phyloP scores from a whole-genome alignment of 1,140 invertebrate species.

The Drosophila tsacasi region DNA sequence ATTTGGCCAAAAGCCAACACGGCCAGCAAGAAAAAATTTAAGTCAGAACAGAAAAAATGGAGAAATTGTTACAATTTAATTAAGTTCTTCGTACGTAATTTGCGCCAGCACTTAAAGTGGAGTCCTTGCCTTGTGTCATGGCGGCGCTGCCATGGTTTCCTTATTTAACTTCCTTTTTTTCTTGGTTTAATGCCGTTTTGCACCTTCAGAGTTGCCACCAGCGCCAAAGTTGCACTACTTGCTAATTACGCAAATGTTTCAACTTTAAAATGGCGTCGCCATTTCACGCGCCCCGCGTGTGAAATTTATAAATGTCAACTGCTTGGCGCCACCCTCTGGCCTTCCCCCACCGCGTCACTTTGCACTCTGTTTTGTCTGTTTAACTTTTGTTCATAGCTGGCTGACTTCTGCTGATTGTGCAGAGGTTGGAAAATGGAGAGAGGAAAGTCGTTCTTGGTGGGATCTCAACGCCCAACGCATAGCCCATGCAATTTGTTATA shows the following conservation, averaged over 20 bases:
- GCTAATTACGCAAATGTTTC: slow-evolving; percentile 80
- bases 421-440: slow-evolving; percentile 37
- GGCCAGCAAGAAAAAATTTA: slow-evolving; percentile 31
- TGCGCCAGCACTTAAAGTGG: slow-evolving; percentile 61
- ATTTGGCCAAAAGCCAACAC: slow-evolving; percentile 73
- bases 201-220: slow-evolving; percentile 38
- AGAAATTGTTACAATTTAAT: slow-evolving; percentile 73
- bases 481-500: slow-evolving; percentile 60
- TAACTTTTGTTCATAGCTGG: slow-evolving; percentile 78
- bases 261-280: slow-evolving; percentile 70
- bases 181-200: slow-evolving; percentile 22
- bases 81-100: slow-evolving; percentile 69
- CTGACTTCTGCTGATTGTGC: slow-evolving; percentile 74
- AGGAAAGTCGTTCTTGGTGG: slow-evolving; percentile 18
- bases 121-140: slow-evolving; percentile 13
- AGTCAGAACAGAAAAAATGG: slow-evolving; percentile 9
- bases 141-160: neutral
- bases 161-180: neutral
- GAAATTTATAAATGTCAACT: slow-evolving; percentile 69
- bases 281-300: slow-evolving; percentile 62
- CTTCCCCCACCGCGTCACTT: slow-evolving; percentile 23
- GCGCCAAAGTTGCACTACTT: slow-evolving; percentile 24
- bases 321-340: slow-evolving; percentile 4
- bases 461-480: slow-evolving; percentile 4
- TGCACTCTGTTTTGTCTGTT: slow-evolving; percentile 79